Percentiles rank a stretch among this genome's conserved stretches.
phyloP scores from a whole-genome alignment of 37 sponge, comb jelly and placozoan species.

The Cladorhizidae sp. region DNA sequence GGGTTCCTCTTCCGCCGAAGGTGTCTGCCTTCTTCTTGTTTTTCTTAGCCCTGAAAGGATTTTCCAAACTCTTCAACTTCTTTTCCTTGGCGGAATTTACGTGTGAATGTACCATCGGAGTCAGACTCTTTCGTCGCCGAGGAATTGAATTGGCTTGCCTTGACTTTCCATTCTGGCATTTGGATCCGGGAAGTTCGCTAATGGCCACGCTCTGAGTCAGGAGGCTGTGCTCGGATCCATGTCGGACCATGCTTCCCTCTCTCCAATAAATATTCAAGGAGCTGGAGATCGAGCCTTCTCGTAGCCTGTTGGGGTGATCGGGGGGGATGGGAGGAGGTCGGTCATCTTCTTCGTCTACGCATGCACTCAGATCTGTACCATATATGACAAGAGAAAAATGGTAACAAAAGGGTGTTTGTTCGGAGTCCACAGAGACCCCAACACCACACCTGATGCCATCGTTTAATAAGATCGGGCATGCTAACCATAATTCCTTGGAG shows the following conservation, averaged over 20 bases:
- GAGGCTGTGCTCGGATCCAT: slow-evolving; percentile 15
- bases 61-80: not conserved
- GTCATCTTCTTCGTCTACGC: not conserved
- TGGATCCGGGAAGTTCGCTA: not conserved
- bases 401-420: no score
- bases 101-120: no score
- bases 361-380: not conserved
- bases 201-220: not conserved
- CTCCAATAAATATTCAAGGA: no score
- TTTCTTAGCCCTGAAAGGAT: not conserved
- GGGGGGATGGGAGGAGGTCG: slow-evolving; percentile 20
- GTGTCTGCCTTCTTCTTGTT: slow-evolving; percentile 4
- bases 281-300: not conserved
- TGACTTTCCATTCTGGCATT: not conserved
- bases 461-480: no score
- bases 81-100: not conserved
- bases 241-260: not conserved
- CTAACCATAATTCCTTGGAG: no score
- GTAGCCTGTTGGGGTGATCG: not conserved
- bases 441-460: no score
- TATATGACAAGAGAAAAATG: no score
- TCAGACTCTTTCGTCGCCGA: not conserved
- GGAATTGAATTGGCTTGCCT: not conserved
- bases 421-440: no score
- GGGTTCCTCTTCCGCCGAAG: not conserved